phyloP scores from a whole-genome alignment of 2,888 invertebrate genomes.

The Monochamus alternatus region DNA sequence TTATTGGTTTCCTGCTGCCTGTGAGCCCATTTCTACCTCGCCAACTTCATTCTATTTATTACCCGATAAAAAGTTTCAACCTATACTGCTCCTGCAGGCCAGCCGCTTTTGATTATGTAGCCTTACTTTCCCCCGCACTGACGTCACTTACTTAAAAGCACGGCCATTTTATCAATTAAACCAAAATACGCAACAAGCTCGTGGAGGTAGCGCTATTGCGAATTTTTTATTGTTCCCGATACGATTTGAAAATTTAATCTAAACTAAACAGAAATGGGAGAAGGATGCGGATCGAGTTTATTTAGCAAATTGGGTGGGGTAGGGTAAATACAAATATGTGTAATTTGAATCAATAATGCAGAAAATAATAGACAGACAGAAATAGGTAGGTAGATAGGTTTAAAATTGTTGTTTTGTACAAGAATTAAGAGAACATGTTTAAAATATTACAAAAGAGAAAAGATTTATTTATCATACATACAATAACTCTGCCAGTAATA shows the following conservation, averaged over 20 bases:
- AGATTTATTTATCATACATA: no score
- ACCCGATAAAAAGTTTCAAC: neutral
- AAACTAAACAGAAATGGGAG: neutral
- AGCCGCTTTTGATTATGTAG: neutral
- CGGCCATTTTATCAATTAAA: constrained; percentile 7
- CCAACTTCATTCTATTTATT: neutral
- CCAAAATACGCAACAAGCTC: neutral
- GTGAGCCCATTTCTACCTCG: neutral
- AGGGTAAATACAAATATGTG: no score
- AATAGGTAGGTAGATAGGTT: no score
- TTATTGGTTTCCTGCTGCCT: neutral
- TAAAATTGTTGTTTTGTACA: no score
- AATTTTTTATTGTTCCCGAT: neutral
- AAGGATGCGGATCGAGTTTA: neutral
- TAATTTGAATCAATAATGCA: no score
- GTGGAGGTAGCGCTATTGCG: neutral
- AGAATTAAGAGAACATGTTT: no score
- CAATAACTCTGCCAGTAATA: no score
- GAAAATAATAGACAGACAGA: no score
- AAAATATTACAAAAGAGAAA: no score
- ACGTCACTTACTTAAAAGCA: constrained; percentile 13
- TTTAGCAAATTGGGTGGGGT: neutral
- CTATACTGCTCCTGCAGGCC: neutral
- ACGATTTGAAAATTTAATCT: neutral
- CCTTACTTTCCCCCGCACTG: constrained; percentile 1